These are phyloP conservation scores for Hypotaenidia okinawae DNA, from an alignment of 2,797 vertebrate genomes.

Conservation along the genomic window DNA sequence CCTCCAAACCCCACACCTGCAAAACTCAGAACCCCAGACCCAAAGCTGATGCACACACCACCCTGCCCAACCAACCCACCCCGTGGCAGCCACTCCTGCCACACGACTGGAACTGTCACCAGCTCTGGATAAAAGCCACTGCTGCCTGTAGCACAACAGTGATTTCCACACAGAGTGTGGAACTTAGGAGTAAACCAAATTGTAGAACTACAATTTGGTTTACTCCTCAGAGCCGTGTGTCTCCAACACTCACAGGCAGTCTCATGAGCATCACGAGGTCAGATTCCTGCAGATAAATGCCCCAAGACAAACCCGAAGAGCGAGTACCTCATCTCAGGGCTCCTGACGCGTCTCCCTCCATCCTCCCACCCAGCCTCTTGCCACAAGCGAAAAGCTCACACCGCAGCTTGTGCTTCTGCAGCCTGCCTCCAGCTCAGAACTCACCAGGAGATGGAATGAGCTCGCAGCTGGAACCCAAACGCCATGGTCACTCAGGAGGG, in stretches of 20 bases:
- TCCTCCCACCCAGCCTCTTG: background rate
- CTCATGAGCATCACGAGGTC: conserved; percentile 9
- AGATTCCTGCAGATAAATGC: background rate
- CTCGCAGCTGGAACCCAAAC: background rate
- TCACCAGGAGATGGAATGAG: fast-evolving
- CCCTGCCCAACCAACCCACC: background rate
- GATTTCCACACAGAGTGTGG: background rate
- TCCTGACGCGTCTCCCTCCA: background rate
- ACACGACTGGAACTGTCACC: background rate
- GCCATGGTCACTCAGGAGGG: background rate
- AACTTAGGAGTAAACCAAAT: no score
- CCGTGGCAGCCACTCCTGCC: background rate
- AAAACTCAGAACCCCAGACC: background rate
- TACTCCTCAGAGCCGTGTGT: background rate
- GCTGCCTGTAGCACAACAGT: background rate
- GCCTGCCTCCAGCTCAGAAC: background rate
- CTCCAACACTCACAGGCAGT: background rate
- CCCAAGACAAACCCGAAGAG: background rate
- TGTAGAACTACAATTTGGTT: background rate
- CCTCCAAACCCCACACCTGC: background rate
- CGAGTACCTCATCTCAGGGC: background rate
- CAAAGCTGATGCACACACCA: fast-evolving
- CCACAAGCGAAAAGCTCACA: background rate
- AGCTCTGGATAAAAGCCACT: background rate
- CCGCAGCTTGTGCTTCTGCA: background rate